Evolutionary conservation across 2,888 invertebrate species (phyloP), one percentile per base, ranked within the genome.

Genomic region (Rhodophaea formosa): DNA sequence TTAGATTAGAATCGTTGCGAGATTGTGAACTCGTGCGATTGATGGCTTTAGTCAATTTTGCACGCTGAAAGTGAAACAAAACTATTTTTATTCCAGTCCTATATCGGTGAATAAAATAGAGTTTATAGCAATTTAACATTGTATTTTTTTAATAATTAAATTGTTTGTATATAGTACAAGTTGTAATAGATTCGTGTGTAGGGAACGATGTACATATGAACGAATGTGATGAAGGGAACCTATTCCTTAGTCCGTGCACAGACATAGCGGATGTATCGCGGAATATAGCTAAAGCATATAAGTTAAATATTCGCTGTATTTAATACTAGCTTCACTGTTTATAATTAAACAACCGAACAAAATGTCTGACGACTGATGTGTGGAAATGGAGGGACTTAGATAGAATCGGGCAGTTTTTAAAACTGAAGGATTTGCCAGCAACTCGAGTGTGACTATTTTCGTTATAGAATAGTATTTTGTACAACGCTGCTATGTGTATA

Each of bases 141-240:
- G 87, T 89, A 89, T 89, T 87, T 89, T 88, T 88, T 88, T 84
- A 81, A 84, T 74, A 70, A 74, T 78, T 77, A 81, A 86, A 86
- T 86, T 88, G 87, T 88, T 89, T 91, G 90, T 91, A 91, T 88
- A 91, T 91, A 91, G 90, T 89, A 91, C 88, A 90, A 88, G 88
- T 87, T 81, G 84, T 86, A 86, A 82, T 84, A 87, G 84, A 80
- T 79, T 79, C 79, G 80, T 76, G 86, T 79, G 80, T 79, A 74
- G 46, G 81, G 82, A 79, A 79, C 77, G 77, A 75, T 90, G 89
- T 89, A 88, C 75, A 89, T 88, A 78, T 77, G 80, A 74, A 77
- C 80, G 79, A 79, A 80, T 83, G 84, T 79, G 79, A 81, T 79
- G 72, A 68, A 67, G 74, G 73, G 71, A 74, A 74, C 71, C 71